phyloP scores from a whole-genome alignment of 2,797 vertebrate genomes.

The Enteromius mattozi region DNA sequence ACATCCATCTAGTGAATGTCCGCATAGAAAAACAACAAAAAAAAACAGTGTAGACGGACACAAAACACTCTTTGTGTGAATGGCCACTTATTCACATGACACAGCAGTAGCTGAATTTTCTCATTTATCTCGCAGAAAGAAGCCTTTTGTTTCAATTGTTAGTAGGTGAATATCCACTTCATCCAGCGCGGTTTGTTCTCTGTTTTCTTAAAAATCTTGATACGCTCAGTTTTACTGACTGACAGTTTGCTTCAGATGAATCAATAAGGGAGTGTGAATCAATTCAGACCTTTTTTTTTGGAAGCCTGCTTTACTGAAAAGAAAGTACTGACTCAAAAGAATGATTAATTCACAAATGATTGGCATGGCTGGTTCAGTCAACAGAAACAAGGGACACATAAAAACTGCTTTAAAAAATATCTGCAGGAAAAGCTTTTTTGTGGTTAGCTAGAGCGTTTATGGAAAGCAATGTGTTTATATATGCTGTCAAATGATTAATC shows the following conservation, averaged over 20 bases:
- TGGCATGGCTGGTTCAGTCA: too few relatives aligned
- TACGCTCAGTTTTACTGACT: not conserved
- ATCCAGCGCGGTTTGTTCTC: not conserved
- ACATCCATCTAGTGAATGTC: not conserved
- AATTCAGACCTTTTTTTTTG: too few relatives aligned
- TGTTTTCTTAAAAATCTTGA: not conserved
- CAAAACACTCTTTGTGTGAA: conserved; percentile 2
- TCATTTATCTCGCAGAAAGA: not conserved
- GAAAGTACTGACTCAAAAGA: too few relatives aligned
- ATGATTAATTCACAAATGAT: too few relatives aligned
- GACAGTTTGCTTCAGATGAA: not conserved
- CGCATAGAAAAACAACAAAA: not conserved
- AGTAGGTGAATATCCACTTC: conserved; percentile 13
- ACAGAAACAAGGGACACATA: too few relatives aligned
- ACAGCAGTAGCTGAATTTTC: conserved; percentile 10
- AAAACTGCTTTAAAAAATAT: too few relatives aligned
- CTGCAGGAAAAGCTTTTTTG: too few relatives aligned
- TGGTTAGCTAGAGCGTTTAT: too few relatives aligned
- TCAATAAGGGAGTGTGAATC: not conserved
- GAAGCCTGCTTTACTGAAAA: too few relatives aligned
- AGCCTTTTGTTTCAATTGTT: conserved; percentile 4
- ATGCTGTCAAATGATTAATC: too few relatives aligned
- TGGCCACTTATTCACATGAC: not conserved
- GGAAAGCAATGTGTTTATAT: too few relatives aligned
- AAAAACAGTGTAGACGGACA: not conserved